phyloP scores from a whole-genome alignment of 2,113 vertebrate species.

The Mesocricetus auratus region DNA sequence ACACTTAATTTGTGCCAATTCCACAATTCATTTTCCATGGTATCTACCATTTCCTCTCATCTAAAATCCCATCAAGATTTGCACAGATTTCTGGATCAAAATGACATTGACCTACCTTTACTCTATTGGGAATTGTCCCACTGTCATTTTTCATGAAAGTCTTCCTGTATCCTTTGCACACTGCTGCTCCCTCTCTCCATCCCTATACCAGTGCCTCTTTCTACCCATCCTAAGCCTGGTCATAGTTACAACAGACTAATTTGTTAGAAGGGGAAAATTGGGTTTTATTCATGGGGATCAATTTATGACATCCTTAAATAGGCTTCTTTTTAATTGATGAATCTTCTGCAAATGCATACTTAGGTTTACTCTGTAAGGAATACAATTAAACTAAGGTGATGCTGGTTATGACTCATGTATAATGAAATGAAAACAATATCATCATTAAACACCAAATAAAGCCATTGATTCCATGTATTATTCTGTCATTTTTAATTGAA shows the following conservation, averaged over 20 bases:
- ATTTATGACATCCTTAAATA: slow-evolving; percentile 76
- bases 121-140: slow-evolving; percentile 29
- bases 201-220: not conserved
- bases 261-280: slow-evolving; percentile 45
- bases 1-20: slow-evolving; percentile 72
- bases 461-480: slow-evolving; percentile 85
- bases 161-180: slow-evolving; percentile 4
- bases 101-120: slow-evolving; percentile 55
- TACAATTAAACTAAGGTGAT: slow-evolving; percentile 79
- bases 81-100: slow-evolving; percentile 68
- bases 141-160: slow-evolving; percentile 33
- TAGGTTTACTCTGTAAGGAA: slow-evolving; percentile 83
- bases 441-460: slow-evolving; percentile 87
- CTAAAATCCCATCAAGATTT: slow-evolving; percentile 69
- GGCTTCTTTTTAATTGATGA: slow-evolving; percentile 77
- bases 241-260: slow-evolving; percentile 47
- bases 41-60: slow-evolving; percentile 66
- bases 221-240: not conserved
- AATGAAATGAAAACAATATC: slow-evolving; percentile 83
- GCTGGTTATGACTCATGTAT: slow-evolving; percentile 80
- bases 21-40: slow-evolving; percentile 73
- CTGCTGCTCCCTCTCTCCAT: not conserved
- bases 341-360: slow-evolving; percentile 75
- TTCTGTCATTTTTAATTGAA: slow-evolving; percentile 82
- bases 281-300: slow-evolving; percentile 68